Evolutionary conservation across 2,797 vertebrate species (phyloP).

Genomic region (Avahi laniger): DNA sequence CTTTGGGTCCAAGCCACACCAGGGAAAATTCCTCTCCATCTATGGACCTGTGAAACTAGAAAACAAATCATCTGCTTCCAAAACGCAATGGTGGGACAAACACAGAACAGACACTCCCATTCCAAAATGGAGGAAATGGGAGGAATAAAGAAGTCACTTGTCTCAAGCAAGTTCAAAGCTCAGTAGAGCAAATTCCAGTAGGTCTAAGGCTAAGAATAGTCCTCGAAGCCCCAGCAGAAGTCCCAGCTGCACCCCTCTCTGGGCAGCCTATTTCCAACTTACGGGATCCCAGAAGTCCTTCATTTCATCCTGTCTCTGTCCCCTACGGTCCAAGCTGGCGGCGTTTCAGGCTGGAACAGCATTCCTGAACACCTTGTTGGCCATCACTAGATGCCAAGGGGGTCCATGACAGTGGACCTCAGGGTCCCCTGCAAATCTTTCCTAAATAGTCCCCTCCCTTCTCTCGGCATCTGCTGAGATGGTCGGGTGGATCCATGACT

Average conservation of each 20-base stretch:
- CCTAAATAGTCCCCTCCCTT: neutral
- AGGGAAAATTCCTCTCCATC: neutral
- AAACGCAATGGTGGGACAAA: neutral
- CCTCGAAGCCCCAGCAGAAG: neutral
- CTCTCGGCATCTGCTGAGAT: neutral
- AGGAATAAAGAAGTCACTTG: neutral
- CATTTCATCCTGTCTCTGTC: neutral
- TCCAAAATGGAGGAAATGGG: neutral
- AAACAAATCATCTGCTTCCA: neutral
- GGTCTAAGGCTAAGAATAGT: neutral
- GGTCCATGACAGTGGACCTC: neutral
- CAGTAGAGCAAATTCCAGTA: neutral
- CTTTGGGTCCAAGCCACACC: neutral
- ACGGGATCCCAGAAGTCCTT: neutral
- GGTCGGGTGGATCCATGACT: neutral
- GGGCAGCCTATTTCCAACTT: neutral
- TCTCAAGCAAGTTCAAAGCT: neutral
- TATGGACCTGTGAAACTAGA: neutral
- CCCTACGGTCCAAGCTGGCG: neutral
- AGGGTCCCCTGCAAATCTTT: neutral
- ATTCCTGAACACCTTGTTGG: neutral
- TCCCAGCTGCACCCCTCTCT: neutral
- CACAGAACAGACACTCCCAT: neutral
- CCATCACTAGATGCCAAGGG: neutral
- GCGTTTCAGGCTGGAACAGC: neutral